Evolutionary conservation across 2,888 invertebrate species (phyloP).

Genomic region (Chrysina gloriosa): DNA sequence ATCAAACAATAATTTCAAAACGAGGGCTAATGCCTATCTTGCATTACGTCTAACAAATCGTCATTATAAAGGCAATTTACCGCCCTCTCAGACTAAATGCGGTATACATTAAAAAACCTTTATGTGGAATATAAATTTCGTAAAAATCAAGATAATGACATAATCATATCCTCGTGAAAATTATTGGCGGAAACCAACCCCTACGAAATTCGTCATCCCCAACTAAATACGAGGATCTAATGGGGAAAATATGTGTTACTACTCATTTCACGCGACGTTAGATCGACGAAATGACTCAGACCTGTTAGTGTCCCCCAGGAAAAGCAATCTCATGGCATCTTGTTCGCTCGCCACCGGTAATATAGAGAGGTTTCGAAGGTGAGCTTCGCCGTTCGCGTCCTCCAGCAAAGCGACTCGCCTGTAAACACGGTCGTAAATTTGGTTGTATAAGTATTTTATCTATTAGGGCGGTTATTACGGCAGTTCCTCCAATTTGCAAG

Average conservation of each 20-base stretch:
- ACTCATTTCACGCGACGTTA: conserved; percentile 4
- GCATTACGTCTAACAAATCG: too few relatives aligned
- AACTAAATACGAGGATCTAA: conserved; percentile 5
- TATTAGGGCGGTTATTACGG: conserved; percentile 60
- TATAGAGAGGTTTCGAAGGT: conserved; percentile 66
- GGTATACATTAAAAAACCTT: not conserved
- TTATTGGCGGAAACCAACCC: not conserved
- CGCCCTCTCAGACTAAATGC: too few relatives aligned
- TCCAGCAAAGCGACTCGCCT: conserved; percentile 66
- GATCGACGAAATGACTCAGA: conserved; percentile 51
- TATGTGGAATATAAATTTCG: not conserved
- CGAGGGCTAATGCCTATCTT: too few relatives aligned
- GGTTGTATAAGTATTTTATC: conserved; percentile 18
- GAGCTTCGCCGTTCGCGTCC: conserved; percentile 65
- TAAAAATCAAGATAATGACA: conserved; percentile 3
- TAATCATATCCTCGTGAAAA: too few relatives aligned
- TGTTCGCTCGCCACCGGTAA: conserved; percentile 65
- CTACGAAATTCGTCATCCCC: not conserved
- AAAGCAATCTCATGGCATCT: conserved; percentile 67
- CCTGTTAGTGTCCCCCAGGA: conserved; percentile 68
- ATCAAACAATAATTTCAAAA: too few relatives aligned
- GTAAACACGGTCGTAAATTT: conserved; percentile 44
- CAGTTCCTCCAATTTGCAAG: conserved; percentile 65
- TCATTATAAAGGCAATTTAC: too few relatives aligned
- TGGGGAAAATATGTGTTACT: conserved; percentile 12